Percentiles rank a stretch among this genome's conserved stretches.
Evolutionary conservation across 64 coral and sea anemone genomes (phyloP).

Genomic region (Stylophora pistillata): DNA sequence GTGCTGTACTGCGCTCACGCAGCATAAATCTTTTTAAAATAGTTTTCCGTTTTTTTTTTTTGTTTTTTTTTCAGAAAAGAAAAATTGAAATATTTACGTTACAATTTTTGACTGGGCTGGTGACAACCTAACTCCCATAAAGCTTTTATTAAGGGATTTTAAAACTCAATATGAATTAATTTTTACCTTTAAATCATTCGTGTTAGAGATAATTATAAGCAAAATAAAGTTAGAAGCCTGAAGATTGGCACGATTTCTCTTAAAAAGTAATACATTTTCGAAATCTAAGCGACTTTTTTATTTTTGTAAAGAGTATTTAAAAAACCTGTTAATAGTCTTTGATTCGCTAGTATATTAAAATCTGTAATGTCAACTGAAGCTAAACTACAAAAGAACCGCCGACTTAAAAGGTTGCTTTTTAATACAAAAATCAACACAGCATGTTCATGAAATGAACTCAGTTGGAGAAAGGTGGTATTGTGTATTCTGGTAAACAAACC

Average conservation of each 20-base stretch:
- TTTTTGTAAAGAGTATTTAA: conserved; percentile 1
- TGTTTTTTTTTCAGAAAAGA: neutral
- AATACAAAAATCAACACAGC: conserved; percentile 31
- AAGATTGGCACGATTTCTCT: neutral
- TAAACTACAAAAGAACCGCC: conserved; percentile 16
- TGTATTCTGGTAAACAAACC: neutral
- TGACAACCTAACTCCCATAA: neutral
- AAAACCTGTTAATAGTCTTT: conserved; percentile 5
- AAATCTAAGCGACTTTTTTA: neutral
- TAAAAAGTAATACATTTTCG: neutral
- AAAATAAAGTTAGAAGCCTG: neutral
- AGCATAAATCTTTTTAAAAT: neutral
- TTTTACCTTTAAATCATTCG: neutral
- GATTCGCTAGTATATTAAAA: conserved; percentile 1
- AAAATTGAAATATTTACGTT: neutral
- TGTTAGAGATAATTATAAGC: conserved; percentile 1
- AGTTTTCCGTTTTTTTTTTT: neutral
- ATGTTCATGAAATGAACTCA: conserved; percentile 31
- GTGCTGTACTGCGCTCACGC: neutral
- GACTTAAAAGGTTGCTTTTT: neutral
- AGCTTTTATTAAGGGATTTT: neutral
- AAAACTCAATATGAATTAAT: neutral
- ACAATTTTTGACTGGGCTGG: neutral
- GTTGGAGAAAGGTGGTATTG: neutral
- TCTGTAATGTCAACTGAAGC: conserved; percentile 6